Evolutionary conservation across 1,140 invertebrate genomes (phyloP).

Genomic region (Antheraea mylitta): DNA sequence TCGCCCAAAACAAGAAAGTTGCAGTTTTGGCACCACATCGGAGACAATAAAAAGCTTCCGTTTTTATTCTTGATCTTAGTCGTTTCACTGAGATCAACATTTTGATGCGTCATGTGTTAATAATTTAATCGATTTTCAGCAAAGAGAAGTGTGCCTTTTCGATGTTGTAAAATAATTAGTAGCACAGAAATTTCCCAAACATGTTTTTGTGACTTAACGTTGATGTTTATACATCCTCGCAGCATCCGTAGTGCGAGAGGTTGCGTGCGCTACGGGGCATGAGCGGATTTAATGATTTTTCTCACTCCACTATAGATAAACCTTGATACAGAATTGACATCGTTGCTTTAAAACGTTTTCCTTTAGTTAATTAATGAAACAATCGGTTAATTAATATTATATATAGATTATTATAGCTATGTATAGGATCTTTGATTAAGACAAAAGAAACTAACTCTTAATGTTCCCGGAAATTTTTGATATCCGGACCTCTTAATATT

Average conservation of each 20-base stretch:
- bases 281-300: slow-evolving; percentile 72
- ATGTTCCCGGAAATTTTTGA: too few relatives aligned
- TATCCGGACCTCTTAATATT: too few relatives aligned
- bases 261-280: slow-evolving; percentile 53
- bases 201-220: slow-evolving; percentile 25
- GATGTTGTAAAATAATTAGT: background rate
- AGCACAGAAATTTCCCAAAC: slow-evolving; percentile 10
- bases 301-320: slow-evolving; percentile 31
- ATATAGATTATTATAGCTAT: too few relatives aligned
- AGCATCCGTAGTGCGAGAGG: slow-evolving; percentile 45
- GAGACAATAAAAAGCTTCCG: slow-evolving; percentile 56
- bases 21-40: slow-evolving; percentile 69
- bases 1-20: slow-evolving; percentile 73
- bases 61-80: slow-evolving; percentile 48
- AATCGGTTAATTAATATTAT: too few relatives aligned
- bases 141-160: background rate
- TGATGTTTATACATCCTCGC: slow-evolving; percentile 27
- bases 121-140: background rate
- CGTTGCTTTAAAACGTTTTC: background rate
- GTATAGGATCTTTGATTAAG: too few relatives aligned
- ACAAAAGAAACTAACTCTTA: too few relatives aligned
- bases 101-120: slow-evolving; percentile 50
- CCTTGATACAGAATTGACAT: slow-evolving; percentile 7
- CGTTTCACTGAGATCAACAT: slow-evolving; percentile 59
- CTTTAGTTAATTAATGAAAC: too few relatives aligned